Percentiles rank a stretch among this genome's conserved stretches.
phyloP scores from a whole-genome alignment of 2,797 vertebrate species.

The Coregonus sp. region DNA sequence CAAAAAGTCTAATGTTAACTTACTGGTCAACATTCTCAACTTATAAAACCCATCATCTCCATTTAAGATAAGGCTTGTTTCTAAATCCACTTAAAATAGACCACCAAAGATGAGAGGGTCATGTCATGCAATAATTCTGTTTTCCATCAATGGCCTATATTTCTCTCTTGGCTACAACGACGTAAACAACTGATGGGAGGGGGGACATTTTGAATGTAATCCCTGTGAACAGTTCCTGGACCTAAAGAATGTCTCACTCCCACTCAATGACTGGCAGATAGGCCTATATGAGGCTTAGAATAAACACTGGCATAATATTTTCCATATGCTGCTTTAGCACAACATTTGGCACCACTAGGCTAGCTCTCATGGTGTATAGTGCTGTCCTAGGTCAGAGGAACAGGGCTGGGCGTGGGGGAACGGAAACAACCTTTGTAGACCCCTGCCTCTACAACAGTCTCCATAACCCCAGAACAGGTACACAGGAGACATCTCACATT shows the following conservation, averaged over 20 bases:
- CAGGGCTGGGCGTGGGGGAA: background rate
- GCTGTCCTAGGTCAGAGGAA: background rate
- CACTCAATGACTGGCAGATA: background rate
- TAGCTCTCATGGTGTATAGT: background rate
- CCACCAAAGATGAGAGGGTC: no score
- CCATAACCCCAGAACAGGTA: no score
- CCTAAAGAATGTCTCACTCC: slow-evolving; percentile 4
- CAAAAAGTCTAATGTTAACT: background rate
- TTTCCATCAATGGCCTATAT: no score
- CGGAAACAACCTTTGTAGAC: background rate
- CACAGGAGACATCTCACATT: background rate
- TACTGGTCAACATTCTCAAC: background rate
- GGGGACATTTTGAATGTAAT: background rate
- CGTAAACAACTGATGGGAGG: slow-evolving; percentile 33
- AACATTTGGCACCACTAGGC: background rate
- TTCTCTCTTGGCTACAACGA: background rate
- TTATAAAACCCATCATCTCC: background rate
- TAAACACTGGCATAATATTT: slow-evolving; percentile 18
- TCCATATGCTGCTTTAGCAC: slow-evolving; percentile 4
- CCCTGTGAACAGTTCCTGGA: slow-evolving; percentile 6
- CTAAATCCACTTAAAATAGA: background rate
- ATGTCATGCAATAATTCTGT: no score
- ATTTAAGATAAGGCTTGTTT: background rate
- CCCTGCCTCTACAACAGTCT: background rate
- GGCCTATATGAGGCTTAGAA: slow-evolving; percentile 30